Base-by-base conservation (phyloP, 64 coral and sea anemone genomes). In the Pocillopora verrucosa region DNA sequence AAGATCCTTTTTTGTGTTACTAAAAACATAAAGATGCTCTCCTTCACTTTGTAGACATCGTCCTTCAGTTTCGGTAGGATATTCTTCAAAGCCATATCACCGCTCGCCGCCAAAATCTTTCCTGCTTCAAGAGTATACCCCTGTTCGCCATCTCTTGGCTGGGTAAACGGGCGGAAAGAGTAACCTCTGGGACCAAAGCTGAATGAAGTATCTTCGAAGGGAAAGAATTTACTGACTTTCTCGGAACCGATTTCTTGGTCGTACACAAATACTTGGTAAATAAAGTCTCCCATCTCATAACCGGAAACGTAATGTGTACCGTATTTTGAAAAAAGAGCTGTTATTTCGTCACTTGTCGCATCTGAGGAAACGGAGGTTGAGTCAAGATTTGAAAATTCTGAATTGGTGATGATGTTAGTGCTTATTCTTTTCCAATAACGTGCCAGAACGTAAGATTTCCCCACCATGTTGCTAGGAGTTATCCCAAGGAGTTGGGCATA, bases 281-380 rank as follows among this genome's bases (percentile, higher is more conserved):
- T 90, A 24, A 90, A n/a, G 63, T 90, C 88, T 10, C 88, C 88
- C 67, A 79, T 90, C 65, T 90, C 76, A 72, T 81, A 90, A 73
- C 88, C 77, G 6, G 88, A 90, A 80, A 90, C 11, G 65, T 90
- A 90, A 90, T 90, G 88, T 22, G 88, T 90, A 59, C 88, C 88
- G 51, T 90, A 68, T 73, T 90, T 78, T 72, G 88, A 65, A 58
- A 90, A 90, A 22, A 79, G 11, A 35, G 69, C 22, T 0, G 67
- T 79, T 80, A 80, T 90, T 17, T 79, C 59, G 63, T 80, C 78
- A 37, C 76, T 90, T 1, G 38, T 80, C 16, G 77, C 36, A 34
- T 90, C 57, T 13, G 73, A 63, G 16, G 73, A 76, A 68, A 89
- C 75, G 14, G 76, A 59, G 11, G 60, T 30, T 78, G 88, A 15